These are phyloP conservation scores for Xiphorhynchus elegans DNA, from an alignment of 2,113 vertebrate species.

Conservation along the genomic window DNA sequence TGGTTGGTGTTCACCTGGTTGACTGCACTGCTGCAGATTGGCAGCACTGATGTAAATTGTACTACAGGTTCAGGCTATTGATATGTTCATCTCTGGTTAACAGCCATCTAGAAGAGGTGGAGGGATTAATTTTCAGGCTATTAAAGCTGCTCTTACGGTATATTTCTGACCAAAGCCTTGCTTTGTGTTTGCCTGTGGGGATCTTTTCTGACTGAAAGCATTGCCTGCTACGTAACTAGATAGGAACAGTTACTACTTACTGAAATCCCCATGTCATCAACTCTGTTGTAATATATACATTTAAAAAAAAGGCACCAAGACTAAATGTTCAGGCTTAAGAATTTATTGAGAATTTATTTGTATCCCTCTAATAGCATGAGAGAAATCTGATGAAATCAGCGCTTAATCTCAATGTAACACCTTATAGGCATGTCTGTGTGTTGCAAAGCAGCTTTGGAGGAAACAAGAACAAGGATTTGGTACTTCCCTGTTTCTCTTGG, in stretches of 20 bases:
- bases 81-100: neutral
- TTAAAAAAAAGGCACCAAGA: neutral
- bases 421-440: neutral
- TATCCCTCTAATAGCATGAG: neutral
- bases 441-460: neutral
- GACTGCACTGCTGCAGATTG: neutral
- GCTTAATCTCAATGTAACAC: neutral
- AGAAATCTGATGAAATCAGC: neutral
- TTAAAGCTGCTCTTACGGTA: neutral
- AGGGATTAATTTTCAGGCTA: neutral
- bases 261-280: neutral
- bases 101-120: neutral
- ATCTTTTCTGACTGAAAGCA: neutral
- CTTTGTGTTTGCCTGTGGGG: neutral
- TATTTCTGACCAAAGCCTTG: neutral
- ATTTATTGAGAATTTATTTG: neutral
- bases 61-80: neutral
- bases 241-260: neutral
- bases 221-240: neutral
- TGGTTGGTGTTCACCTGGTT: neutral
- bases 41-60: neutral
- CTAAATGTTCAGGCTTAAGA: neutral
- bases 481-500: neutral
- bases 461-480: neutral
- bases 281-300: neutral